Evolutionary conservation across 2,113 vertebrate species (phyloP).

Genomic region (Zonotrichia leucophrys): DNA sequence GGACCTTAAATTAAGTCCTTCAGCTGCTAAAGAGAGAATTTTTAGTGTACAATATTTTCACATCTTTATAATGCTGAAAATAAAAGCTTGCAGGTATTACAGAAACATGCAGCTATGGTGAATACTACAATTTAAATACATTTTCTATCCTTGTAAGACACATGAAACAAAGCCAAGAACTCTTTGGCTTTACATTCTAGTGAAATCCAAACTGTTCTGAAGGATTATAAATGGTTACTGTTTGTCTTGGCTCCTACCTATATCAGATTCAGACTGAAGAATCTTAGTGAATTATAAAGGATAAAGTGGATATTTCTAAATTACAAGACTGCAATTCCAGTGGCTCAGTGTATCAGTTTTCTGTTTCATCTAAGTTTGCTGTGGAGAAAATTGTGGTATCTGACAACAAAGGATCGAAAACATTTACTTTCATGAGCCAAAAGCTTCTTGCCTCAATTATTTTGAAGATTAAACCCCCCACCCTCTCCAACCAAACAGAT

Average conservation of each 20-base stretch:
- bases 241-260: slow-evolving; percentile 81
- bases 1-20: slow-evolving; percentile 3
- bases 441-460: slow-evolving; percentile 73
- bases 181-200: slow-evolving; percentile 75
- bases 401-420: slow-evolving; percentile 71
- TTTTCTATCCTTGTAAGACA: slow-evolving; percentile 70
- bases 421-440: slow-evolving; percentile 53
- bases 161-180: slow-evolving; percentile 77
- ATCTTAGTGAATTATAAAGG: slow-evolving; percentile 79
- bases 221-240: slow-evolving; percentile 75
- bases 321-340: slow-evolving; percentile 79
- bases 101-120: slow-evolving; percentile 65
- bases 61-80: slow-evolving; percentile 48
- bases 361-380: slow-evolving; percentile 75
- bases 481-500: background rate
- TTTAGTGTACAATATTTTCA: slow-evolving; percentile 57
- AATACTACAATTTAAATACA: slow-evolving; percentile 67
- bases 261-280: slow-evolving; percentile 81
- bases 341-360: slow-evolving; percentile 75
- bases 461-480: slow-evolving; percentile 4
- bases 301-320: slow-evolving; percentile 83
- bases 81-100: slow-evolving; percentile 70
- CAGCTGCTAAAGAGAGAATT: slow-evolving; percentile 49
- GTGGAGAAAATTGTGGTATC: slow-evolving; percentile 68
- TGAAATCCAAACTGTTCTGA: slow-evolving; percentile 79